These are phyloP conservation scores for Orestias chungarensis DNA, from an alignment of 2,797 vertebrate genomes.

Conservation along the genomic window DNA sequence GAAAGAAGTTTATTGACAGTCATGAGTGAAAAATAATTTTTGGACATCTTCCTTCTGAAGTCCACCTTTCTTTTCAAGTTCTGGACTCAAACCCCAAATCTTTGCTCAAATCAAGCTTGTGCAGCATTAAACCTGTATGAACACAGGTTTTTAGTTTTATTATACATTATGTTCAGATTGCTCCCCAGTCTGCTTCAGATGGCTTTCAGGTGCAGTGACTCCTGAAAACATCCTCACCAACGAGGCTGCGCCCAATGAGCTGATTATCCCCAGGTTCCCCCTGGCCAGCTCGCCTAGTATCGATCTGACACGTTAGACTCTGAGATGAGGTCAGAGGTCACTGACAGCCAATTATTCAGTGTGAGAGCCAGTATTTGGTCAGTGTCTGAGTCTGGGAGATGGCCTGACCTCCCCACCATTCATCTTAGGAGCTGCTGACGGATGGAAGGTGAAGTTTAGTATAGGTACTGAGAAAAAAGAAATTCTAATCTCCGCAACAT, in stretches of 20 bases:
- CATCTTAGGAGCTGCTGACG: constrained; percentile 60
- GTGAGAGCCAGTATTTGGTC: constrained; percentile 63
- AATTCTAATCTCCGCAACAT: constrained; percentile 3
- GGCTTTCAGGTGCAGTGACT: too few relatives aligned
- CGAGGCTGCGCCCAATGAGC: not conserved
- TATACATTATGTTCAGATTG: not conserved
- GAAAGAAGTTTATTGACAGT: too few relatives aligned
- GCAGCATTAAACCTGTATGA: not conserved
- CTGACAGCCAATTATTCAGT: constrained; percentile 79
- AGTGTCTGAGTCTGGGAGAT: constrained; percentile 61
- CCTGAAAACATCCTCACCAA: not conserved
- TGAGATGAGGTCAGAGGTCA: constrained; percentile 71
- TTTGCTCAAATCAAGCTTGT: not conserved
- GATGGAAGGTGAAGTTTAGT: constrained; percentile 56
- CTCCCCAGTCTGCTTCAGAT: not conserved
- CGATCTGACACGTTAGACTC: constrained; percentile 71
- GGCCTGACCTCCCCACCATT: constrained; percentile 59
- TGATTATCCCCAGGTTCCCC: constrained; percentile 30
- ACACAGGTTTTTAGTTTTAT: not conserved
- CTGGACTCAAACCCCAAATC: not conserved
- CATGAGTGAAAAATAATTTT: too few relatives aligned
- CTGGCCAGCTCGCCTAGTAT: constrained; percentile 49
- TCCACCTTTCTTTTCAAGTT: not conserved
- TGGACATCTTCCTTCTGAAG: not conserved
- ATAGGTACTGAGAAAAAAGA: constrained; percentile 24